Conservation (phyloP, 1,140 invertebrate genomes). For the Caenorhabditis briggsae region DNA sequence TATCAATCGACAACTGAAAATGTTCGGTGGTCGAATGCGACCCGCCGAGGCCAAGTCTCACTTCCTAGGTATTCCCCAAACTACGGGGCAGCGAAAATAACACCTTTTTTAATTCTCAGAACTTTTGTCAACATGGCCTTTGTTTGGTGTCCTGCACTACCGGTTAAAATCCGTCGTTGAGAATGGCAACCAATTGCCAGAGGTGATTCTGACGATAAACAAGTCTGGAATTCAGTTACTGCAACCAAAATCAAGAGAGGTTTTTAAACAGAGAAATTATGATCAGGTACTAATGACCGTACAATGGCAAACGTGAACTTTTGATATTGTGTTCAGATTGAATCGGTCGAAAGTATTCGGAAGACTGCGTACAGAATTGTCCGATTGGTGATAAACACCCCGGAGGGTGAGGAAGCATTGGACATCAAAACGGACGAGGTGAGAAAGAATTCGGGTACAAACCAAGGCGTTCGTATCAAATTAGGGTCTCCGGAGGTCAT, state of each 20-base stretch:
- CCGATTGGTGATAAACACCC: slow-evolving; percentile 33
- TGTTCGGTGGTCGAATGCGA: slow-evolving; percentile 61
- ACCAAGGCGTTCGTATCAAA: slow-evolving; percentile 62
- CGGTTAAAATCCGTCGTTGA: slow-evolving; percentile 83
- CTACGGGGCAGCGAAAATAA: slow-evolving; percentile 24
- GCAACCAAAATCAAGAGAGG: slow-evolving; percentile 3
- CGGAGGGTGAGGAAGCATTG: slow-evolving; percentile 79
- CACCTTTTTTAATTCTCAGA: slow-evolving; percentile 79
- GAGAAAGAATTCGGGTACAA: not conserved
- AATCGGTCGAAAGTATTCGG: slow-evolving; percentile 39
- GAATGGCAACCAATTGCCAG: slow-evolving; percentile 61
- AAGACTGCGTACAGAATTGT: slow-evolving; percentile 1
- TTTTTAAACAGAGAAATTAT: slow-evolving; percentile 53
- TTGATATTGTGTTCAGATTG: slow-evolving; percentile 47
- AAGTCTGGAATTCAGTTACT: slow-evolving; percentile 59
- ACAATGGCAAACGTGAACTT: not conserved
- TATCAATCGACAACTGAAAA: slow-evolving; percentile 40
- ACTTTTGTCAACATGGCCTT: slow-evolving; percentile 91
- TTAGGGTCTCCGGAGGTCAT: slow-evolving; percentile 44
- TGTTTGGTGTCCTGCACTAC: slow-evolving; percentile 98
- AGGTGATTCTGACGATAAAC: slow-evolving; percentile 60
- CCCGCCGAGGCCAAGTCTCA: slow-evolving; percentile 57
- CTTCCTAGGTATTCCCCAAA: slow-evolving; percentile 52
- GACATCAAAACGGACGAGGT: slow-evolving; percentile 86
- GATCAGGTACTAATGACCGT: slow-evolving; percentile 42